Conservation (phyloP, 2,113 vertebrate species). For the Apeltes quadracus region DNA sequence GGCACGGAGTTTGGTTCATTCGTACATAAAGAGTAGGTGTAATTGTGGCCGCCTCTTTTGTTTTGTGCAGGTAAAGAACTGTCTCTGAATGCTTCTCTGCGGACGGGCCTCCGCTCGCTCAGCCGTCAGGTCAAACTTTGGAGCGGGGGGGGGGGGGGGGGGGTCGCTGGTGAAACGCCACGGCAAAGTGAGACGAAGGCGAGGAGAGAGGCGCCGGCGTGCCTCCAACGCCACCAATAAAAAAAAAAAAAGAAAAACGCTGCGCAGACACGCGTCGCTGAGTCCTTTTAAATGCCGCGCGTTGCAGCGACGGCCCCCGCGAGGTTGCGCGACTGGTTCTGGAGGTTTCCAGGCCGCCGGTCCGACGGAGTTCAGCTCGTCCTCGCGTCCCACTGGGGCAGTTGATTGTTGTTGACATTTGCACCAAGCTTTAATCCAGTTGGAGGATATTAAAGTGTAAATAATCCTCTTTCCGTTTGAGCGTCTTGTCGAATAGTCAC, state of each 20-base stretch:
- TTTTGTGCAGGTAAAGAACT: not conserved
- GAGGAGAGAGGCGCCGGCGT: slow-evolving; percentile 9
- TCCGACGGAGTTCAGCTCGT: slow-evolving; percentile 15
- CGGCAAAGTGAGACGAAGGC: slow-evolving; percentile 15
- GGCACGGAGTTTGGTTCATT: slow-evolving; percentile 53
- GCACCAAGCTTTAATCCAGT: slow-evolving; percentile 17
- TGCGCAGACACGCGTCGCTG: too few species aligned
- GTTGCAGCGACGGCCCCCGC: not conserved
- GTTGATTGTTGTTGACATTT: slow-evolving; percentile 40
- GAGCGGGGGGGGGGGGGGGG: too few species aligned
- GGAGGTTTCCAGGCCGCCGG: slow-evolving; percentile 42
- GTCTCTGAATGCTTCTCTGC: slow-evolving; percentile 7
- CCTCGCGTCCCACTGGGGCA: slow-evolving; percentile 15
- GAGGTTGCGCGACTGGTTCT: slow-evolving; percentile 34
- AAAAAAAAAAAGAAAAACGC: not conserved
- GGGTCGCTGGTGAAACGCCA: slow-evolving; percentile 5
- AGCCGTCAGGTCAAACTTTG: too few species aligned
- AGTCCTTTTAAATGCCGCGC: slow-evolving; percentile 53
- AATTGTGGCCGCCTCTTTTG: slow-evolving; percentile 17
- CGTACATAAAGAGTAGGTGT: slow-evolving; percentile 31
- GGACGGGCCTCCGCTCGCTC: slow-evolving; percentile 18
- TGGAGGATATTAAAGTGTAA: slow-evolving; percentile 10
- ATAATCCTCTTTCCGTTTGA: slow-evolving; percentile 16
- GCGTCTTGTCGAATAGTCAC: slow-evolving; percentile 1
- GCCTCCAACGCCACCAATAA: not conserved